Conservation (phyloP, 1,140 invertebrate genomes). For the Heterodera schachtii region DNA sequence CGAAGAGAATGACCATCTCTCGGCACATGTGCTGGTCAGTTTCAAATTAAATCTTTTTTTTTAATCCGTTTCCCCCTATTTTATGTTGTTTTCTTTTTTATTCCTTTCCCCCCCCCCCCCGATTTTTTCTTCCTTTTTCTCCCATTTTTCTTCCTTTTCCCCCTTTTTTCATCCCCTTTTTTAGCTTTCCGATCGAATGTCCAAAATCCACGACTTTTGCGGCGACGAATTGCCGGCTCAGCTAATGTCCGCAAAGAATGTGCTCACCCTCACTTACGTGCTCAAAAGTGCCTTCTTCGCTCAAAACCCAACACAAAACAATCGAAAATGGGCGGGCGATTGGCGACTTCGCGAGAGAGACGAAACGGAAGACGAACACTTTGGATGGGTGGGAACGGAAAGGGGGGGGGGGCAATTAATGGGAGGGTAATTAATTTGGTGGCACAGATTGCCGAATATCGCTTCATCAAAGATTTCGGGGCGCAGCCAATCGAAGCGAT, state of each 20-base stretch:
- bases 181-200: constrained; percentile 49
- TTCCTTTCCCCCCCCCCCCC: too few relatives aligned
- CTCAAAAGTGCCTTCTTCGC: constrained; percentile 41
- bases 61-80: background rate
- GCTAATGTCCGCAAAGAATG: constrained; percentile 61
- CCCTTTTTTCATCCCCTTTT: too few relatives aligned
- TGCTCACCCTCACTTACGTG: constrained; percentile 61
- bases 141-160: too few relatives aligned
- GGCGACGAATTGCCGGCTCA: constrained; percentile 56
- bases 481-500: constrained; percentile 52
- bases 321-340: constrained; percentile 3
- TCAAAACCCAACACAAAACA: constrained; percentile 18
- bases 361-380: constrained; percentile 39
- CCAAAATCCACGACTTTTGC: constrained; percentile 63
- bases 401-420: background rate
- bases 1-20: constrained; percentile 59
- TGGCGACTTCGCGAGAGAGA: background rate
- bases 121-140: too few relatives aligned
- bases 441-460: constrained; percentile 56
- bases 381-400: constrained; percentile 20
- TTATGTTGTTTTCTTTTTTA: too few relatives aligned
- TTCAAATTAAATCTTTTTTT: constrained; percentile 17
- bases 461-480: constrained; percentile 58
- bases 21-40: constrained; percentile 62
- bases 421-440: background rate